Conservation (phyloP, 2,888 invertebrate genomes). For the Athalia cordata region DNA sequence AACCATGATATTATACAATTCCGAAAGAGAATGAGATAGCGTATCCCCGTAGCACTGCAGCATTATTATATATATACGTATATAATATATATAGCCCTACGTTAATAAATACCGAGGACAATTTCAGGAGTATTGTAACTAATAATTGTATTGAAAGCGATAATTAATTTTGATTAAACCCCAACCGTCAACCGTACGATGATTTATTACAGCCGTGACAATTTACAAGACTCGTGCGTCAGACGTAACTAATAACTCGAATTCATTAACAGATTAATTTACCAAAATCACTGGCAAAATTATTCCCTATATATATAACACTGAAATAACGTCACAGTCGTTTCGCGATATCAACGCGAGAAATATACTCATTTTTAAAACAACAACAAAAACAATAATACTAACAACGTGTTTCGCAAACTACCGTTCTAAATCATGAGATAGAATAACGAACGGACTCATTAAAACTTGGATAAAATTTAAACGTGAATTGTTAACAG, state of each 20-base stretch:
- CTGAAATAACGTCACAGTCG: neutral
- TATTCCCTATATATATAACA: neutral
- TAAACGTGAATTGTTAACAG: too few species aligned
- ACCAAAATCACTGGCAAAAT: constrained; percentile 13
- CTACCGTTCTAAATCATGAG: too few species aligned
- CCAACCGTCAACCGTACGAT: constrained; percentile 28
- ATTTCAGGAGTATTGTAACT: constrained; percentile 36
- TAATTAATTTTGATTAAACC: constrained; percentile 48
- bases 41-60: neutral
- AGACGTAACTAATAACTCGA: constrained; percentile 31
- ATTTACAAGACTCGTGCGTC: constrained; percentile 38
- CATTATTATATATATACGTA: neutral
- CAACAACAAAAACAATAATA: too few species aligned
- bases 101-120: constrained; percentile 34
- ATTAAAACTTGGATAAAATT: too few species aligned
- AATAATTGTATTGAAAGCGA: constrained; percentile 42
- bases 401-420: too few species aligned
- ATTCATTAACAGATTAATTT: constrained; percentile 43
- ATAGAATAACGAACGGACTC: too few species aligned
- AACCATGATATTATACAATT: constrained; percentile 1
- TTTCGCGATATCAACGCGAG: too few species aligned
- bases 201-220: constrained; percentile 33
- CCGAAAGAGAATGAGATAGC: neutral
- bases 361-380: too few species aligned
- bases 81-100: neutral